Base-by-base conservation (phyloP, 1,140 invertebrate species). In the Cydia strobilella region DNA sequence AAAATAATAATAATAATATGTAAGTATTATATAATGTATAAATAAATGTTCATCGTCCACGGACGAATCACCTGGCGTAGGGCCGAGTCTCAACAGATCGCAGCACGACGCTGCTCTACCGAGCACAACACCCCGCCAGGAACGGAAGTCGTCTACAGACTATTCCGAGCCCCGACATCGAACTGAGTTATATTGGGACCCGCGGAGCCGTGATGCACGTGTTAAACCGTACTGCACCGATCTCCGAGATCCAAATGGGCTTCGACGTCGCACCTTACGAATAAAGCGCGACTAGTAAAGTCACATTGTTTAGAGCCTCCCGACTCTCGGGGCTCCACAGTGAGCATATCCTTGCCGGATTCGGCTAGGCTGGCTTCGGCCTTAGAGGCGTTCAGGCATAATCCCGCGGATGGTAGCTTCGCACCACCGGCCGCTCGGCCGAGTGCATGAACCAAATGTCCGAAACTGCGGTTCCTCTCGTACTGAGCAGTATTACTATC, bases 371-470 rank as follows among this genome's bases (percentile, higher is more conserved):
- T 92, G 94, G 94, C 94, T 96, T 94, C 95, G 94, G 94, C 94
- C 95, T 96, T 96, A 96, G 95, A 96, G 95, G 96, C 95, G 95
- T 96, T 96, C 95, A 96, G 95, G 94, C 94, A 95, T 96, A 96
- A 96, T 96, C 95, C 95, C 93, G 94, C 95, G 94, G 95, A 96
- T 96, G 95, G 95, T 96, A 96, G 95, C 95, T 94, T 96, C 95
- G 95, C 95, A 95, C 95, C 94, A 95, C 92, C 93, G 94, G 88
- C 93, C 93, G 91, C 89, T 94, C 94, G 94, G 94, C 93, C 94
- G 93, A 95, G 95, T 94, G 94, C 94, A 93, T 94, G 93, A 94
- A 95, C 95, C 95, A 96, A 95, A 94, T 95, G 94, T 96, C 94
- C 94, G 95, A 95, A 95, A 93, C 94, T 94, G 93, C 94, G 92